These are phyloP conservation scores for Ceratina australensis DNA, from an alignment of 1,140 invertebrate genomes.

Conservation along the genomic window DNA sequence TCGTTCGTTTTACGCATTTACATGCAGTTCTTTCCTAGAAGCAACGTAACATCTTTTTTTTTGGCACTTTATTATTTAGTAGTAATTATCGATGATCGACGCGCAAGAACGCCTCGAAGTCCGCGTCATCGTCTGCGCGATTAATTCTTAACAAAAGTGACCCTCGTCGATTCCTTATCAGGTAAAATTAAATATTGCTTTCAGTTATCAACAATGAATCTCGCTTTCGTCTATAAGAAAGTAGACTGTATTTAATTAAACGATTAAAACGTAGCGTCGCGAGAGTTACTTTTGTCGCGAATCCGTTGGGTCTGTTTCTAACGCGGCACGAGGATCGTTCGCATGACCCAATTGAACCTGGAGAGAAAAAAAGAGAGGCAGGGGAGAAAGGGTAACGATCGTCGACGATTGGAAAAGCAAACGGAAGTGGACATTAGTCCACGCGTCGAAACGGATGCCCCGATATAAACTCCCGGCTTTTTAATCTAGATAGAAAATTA, in stretches of 20 bases:
- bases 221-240: too few relatives aligned
- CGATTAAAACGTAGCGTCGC: too few relatives aligned
- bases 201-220: too few relatives aligned
- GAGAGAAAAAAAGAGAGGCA: conserved; percentile 24
- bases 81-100: conserved; percentile 2
- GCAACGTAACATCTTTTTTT: conserved; percentile 39
- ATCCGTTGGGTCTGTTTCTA: background rate
- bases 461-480: background rate
- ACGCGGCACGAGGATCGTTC: conserved; percentile 15
- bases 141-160: background rate
- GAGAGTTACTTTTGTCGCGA: background rate
- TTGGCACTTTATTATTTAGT: conserved; percentile 30
- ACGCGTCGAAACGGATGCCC: conserved; percentile 48
- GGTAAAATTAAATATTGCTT: too few relatives aligned
- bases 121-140: background rate
- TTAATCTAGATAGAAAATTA: background rate
- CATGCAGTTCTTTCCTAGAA: background rate
- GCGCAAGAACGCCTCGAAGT: background rate
- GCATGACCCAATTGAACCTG: conserved; percentile 31
- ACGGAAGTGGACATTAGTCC: conserved; percentile 48
- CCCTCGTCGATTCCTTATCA: too few relatives aligned
- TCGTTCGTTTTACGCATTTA: background rate
- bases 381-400: conserved; percentile 41
- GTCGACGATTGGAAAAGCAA: conserved; percentile 45
- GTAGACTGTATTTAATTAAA: too few relatives aligned